Evolutionary conservation across 2,888 invertebrate species (phyloP), one percentile per base, ranked within the genome.

Genomic region (Leuctra nigra): DNA sequence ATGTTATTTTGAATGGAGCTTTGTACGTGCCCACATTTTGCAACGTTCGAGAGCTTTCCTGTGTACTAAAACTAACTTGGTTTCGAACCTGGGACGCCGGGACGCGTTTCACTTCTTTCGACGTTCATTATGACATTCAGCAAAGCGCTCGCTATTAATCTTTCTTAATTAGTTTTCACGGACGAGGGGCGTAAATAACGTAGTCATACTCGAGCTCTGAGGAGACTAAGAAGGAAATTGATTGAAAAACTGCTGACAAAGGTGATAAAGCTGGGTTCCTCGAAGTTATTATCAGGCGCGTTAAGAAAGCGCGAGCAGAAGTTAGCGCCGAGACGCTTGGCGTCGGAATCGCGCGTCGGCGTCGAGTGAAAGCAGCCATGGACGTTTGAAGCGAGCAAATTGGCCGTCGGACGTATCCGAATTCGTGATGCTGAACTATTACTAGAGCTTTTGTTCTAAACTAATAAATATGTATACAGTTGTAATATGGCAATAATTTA

Each of bases 51-150:
- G 29, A 7, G 29, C 7, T 29, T 7, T 29, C 29, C 11, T 7
- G 29, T 7, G 29, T 7, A 29, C 29, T 6, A 11, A 29, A 29
- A 29, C 29, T 29, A 29, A 29, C 6, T 7, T 29, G 29, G n/a
- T n/a, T n/a, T n/a, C n/a, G n/a, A n/a, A n/a, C n/a, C n/a, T n/a
- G 11, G 11, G 11, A 29, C 29, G 29, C 29, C 29, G n/a, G n/a
- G n/a, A n/a, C n/a, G 29, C 29, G 6, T 29, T n/a, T 29, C 29
- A 29, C 29, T 29, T 29, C 29, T 29, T 29, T 11, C 25, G 57
- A 57, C 57, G 46, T 57, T 57, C 54, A 57, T 57, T 57, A 57
- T 54, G 57, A 57, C 54, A 47, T 46, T 33, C 22, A n/a, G 53
- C 54, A 53, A 53, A 46, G 48, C 25, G 29, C 23, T 7, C 44